Conservation (phyloP, 2,888 invertebrate species). For the Sminthurinus aureus region DNA sequence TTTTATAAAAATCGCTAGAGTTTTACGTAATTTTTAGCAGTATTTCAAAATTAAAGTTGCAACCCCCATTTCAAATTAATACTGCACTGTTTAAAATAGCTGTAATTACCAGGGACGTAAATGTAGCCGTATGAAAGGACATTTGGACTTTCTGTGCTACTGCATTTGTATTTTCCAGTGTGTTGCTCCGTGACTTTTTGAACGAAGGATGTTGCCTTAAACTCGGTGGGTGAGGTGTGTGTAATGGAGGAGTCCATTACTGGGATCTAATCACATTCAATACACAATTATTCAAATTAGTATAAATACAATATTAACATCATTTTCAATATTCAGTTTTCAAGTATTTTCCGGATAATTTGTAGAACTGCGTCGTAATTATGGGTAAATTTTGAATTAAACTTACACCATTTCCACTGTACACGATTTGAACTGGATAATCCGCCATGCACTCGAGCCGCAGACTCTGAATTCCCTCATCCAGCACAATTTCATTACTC, state of each 20-base stretch:
- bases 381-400: no score
- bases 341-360: no score
- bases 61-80: background rate
- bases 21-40: background rate
- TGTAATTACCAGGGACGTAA: constrained; percentile 55
- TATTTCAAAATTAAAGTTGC: background rate
- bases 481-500: constrained; percentile 47
- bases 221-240: constrained; percentile 40
- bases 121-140: constrained; percentile 50
- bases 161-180: constrained; percentile 57
- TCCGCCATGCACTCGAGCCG: constrained; percentile 55
- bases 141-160: constrained; percentile 45
- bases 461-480: constrained; percentile 46
- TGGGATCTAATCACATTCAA: constrained; percentile 44
- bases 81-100: no score
- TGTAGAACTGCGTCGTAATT: no score
- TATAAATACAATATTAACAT: background rate
- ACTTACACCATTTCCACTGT: constrained; percentile 56
- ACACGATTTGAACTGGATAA: constrained; percentile 57
- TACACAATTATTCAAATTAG: no score
- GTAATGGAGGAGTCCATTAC: constrained; percentile 44
- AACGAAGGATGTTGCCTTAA: constrained; percentile 48
- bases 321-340: no score
- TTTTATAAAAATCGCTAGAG: background rate
- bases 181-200: constrained; percentile 54